Percentiles rank a stretch among this genome's conserved stretches.
Conservation (phyloP, 1,140 invertebrate species). For the Stenopsyche tienmushanensis region DNA sequence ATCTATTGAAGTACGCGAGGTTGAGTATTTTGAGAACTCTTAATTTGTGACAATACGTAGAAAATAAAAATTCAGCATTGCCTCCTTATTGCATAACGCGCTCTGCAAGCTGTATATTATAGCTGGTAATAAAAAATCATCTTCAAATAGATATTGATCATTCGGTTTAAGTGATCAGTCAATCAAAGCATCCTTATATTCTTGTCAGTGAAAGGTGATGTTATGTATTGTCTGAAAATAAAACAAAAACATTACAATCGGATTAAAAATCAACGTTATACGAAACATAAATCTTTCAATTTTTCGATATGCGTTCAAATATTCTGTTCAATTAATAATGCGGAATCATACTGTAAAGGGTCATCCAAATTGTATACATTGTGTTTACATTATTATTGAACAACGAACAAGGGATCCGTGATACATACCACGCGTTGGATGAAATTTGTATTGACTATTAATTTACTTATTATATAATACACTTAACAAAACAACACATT, state of each 20-base stretch:
- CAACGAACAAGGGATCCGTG: too few relatives aligned
- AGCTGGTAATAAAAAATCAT: neutral
- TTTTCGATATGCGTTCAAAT: too few relatives aligned
- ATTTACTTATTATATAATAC: too few relatives aligned
- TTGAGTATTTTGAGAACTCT: too few relatives aligned
- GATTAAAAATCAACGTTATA: neutral
- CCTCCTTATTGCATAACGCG: neutral
- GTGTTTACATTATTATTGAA: neutral
- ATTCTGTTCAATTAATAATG: constrained; percentile 31
- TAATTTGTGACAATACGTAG: neutral
- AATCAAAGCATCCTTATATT: constrained; percentile 61
- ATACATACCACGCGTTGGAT: too few relatives aligned
- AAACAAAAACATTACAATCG: constrained; percentile 20
- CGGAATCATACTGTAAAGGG: constrained; percentile 20
- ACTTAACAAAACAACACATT: too few relatives aligned
- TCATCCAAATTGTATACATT: neutral
- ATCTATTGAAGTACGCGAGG: too few relatives aligned
- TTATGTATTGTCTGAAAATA: constrained; percentile 59
- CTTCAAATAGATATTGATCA: neutral
- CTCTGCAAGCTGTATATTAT: neutral
- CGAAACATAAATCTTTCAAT: too few relatives aligned
- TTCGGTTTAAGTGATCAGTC: neutral
- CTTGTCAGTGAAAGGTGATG: constrained; percentile 61
- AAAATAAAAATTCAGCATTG: neutral
- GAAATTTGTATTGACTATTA: too few relatives aligned